A percentile compares a stretch with the other conserved stretches of the same genome.
Evolutionary conservation across 2,797 vertebrate species (phyloP).

Genomic region (Macrochelys suwanniensis): DNA sequence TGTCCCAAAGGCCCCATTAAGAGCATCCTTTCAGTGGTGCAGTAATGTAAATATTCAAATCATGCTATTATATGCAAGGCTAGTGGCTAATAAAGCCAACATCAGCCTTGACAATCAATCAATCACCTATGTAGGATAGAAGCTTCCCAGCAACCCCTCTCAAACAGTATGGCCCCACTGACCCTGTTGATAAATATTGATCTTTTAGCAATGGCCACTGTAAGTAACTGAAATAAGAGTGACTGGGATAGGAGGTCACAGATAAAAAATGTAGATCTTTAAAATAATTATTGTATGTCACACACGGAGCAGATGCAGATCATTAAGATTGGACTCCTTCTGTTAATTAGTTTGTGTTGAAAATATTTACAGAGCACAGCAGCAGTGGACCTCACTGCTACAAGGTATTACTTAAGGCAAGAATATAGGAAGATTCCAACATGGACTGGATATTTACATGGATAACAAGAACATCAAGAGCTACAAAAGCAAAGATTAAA

Average conservation of each 20-base stretch:
- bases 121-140: not conserved
- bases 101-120: not conserved
- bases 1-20: not conserved
- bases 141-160: not conserved
- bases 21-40: not conserved
- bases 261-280: not conserved
- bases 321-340: not conserved
- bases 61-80: not conserved
- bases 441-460: not conserved
- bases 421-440: not conserved
- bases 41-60: not conserved
- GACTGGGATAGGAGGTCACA: not conserved
- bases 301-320: not conserved
- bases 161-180: not conserved
- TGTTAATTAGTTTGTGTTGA: not conserved
- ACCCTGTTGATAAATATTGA: not conserved
- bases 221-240: conserved; percentile 35
- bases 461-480: not conserved
- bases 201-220: not conserved
- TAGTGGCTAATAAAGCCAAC: not conserved
- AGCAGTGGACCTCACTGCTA: not conserved
- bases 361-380: not conserved
- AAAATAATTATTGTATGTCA: conserved; percentile 27
- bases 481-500: not conserved
- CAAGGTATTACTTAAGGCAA: not conserved